Base-by-base conservation (phyloP, 1,140 invertebrate species). In the Apis cerana region DNA sequence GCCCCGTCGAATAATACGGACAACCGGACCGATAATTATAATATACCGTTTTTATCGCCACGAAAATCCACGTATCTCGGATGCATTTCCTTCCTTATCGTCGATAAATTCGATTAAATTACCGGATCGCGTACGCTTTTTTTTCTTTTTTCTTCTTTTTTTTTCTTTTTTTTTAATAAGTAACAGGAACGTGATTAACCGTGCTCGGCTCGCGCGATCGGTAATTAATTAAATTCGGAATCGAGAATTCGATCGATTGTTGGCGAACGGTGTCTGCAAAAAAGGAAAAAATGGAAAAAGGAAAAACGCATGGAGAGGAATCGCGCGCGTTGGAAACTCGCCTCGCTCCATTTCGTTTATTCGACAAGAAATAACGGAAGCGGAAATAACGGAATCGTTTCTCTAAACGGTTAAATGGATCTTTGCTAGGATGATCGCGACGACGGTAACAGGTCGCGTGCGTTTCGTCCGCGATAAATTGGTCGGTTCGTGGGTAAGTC, bases 41-140 rank as follows among this genome's bases (percentile, higher is more conserved):
- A 43, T 43, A 43, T 58, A 17, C 19, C 15, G 43, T 78, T 43
- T 13, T 17, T 21, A 5, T 13, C 15, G 48, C 15, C n/a, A 1
- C 48, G 12, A 15, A n/a, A 21, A 21, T 48, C 21, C 33, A 23
- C 23, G 19, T 9, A 9, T 12, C 10, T 52, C 65, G 19, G 1
- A 9, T 15, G 33, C 33, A 43, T 11, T 33, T 21, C 17, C 33
- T 15, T 69, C 12, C 8, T 9, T 23, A n/a, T 48, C 21, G 9
- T 69, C 23, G 21, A 69, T 50, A 48, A n/a, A 52, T 70, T 70
- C n/a, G 68, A 8, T 65, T 43, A 65, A 65, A 65, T 65, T 65
- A 23, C 50, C 67, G 65, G 50, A 23, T 50, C 33, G 33, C 3
- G 33, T 33, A 33, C 33, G 33, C 3, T 2, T 1, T 43, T 43